Evolutionary conservation across 2,888 invertebrate genomes (phyloP).

Genomic region (Chrysolina americana): DNA sequence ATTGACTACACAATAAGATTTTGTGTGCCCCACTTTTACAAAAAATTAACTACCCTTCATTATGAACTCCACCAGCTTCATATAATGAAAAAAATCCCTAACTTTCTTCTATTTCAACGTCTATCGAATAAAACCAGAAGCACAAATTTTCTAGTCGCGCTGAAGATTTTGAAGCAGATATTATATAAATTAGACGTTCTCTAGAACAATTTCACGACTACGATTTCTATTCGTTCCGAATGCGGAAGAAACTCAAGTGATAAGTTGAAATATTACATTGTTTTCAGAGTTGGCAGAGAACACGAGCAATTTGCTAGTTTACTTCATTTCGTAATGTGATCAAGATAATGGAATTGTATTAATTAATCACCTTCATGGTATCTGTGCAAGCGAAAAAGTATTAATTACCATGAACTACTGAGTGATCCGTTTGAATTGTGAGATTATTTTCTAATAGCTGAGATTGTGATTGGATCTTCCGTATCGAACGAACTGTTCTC

Average conservation of each 20-base stretch:
- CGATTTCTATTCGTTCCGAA: slow-evolving; percentile 44
- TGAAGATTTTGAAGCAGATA: slow-evolving; percentile 50
- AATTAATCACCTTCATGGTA: slow-evolving; percentile 7
- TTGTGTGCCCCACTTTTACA: too few species aligned
- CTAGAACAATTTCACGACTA: slow-evolving; percentile 43
- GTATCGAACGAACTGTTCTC: neutral
- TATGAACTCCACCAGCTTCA: too few species aligned
- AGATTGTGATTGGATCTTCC: neutral
- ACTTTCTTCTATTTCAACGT: neutral
- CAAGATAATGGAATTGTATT: slow-evolving; percentile 29
- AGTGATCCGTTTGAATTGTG: neutral
- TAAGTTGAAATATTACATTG: slow-evolving; percentile 27
- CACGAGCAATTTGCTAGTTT: slow-evolving; percentile 34
- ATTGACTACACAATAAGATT: too few species aligned
- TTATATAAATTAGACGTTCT: slow-evolving; percentile 50
- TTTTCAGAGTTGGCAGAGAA: slow-evolving; percentile 21
- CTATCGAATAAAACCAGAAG: slow-evolving; percentile 49
- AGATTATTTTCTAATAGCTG: neutral
- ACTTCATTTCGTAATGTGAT: slow-evolving; percentile 30
- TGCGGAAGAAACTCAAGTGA: slow-evolving; percentile 42
- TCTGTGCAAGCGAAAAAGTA: neutral
- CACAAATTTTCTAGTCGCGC: slow-evolving; percentile 44
- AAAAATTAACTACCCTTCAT: too few species aligned
- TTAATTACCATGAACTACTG: neutral
- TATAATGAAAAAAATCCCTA: neutral